These are phyloP conservation scores for Drosophila lutescens DNA, from an alignment of 2,888 invertebrate genomes.

Conservation along the genomic window DNA sequence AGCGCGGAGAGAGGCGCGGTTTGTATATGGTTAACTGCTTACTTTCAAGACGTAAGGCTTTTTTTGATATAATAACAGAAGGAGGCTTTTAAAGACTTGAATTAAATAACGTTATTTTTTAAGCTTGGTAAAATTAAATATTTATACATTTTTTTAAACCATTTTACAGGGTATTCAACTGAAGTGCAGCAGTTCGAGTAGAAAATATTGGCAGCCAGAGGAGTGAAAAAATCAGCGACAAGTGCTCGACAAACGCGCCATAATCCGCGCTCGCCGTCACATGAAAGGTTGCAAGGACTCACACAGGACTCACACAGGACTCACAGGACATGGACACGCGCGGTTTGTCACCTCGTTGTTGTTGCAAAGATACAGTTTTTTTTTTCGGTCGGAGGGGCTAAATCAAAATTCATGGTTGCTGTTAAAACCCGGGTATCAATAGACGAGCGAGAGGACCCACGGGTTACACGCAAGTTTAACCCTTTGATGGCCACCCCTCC, in stretches of 20 bases:
- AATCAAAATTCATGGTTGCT: constrained; percentile 83
- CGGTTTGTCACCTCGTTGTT: constrained; percentile 73
- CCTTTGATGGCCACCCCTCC: constrained; percentile 60
- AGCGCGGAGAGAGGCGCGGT: not conserved
- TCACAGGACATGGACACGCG: constrained; percentile 43
- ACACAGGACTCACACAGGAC: constrained; percentile 19
- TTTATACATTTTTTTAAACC: not conserved
- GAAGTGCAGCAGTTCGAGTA: not conserved
- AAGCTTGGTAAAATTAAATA: too few species aligned
- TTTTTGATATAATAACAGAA: too few species aligned
- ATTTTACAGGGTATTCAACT: constrained; percentile 9
- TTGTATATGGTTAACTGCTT: not conserved
- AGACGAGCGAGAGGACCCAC: constrained; percentile 48
- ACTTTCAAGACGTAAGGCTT: too few species aligned
- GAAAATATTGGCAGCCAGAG: not conserved
- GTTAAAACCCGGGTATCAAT: constrained; percentile 69
- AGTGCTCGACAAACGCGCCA: constrained; percentile 61
- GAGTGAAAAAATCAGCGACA: constrained; percentile 43
- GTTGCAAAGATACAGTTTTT: constrained; percentile 11
- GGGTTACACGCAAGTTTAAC: constrained; percentile 75
- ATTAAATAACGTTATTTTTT: too few species aligned
- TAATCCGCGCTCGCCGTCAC: constrained; percentile 72
- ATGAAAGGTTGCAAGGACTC: constrained; percentile 35
- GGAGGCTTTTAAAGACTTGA: too few species aligned
- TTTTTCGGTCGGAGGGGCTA: constrained; percentile 51